A percentile compares a stretch with the other conserved stretches of the same genome.
Evolutionary conservation across 2,888 invertebrate genomes (phyloP).

Genomic region (Serripes groenlandicus): DNA sequence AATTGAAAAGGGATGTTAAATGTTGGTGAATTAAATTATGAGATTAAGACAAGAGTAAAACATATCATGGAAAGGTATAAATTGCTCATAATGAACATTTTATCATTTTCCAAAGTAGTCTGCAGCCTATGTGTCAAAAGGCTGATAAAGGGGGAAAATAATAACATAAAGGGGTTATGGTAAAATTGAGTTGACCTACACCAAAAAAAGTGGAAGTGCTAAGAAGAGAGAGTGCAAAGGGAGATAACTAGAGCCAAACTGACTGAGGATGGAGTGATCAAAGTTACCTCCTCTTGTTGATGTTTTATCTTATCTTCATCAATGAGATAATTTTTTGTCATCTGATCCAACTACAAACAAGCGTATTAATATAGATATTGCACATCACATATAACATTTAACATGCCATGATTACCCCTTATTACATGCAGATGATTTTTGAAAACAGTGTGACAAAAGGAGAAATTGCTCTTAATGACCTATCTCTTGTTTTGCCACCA

Average conservation of each 20-base stretch:
- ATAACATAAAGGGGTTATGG: no score
- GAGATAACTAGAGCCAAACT: constrained; percentile 36
- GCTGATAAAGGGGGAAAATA: no score
- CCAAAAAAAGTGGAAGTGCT: no score
- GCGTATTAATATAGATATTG: background rate
- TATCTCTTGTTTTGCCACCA: background rate
- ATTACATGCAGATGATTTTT: background rate
- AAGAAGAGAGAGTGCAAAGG: constrained; percentile 43
- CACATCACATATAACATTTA: background rate
- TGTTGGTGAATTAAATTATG: no score
- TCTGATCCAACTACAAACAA: constrained; percentile 78
- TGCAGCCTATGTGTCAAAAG: no score
- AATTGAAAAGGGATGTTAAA: no score
- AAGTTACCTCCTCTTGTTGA: constrained; percentile 80
- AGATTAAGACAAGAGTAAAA: background rate
- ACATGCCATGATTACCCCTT: no score
- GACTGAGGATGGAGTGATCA: background rate
- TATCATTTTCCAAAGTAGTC: background rate
- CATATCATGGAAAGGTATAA: background rate
- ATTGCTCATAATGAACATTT: background rate
- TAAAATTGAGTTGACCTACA: no score
- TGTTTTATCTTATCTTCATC: constrained; percentile 76
- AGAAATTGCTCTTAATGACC: background rate
- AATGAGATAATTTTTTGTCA: constrained; percentile 73
- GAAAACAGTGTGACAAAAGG: background rate